Base-by-base conservation (phyloP, 2,888 invertebrate species). In the Stegophylla sp. region DNA sequence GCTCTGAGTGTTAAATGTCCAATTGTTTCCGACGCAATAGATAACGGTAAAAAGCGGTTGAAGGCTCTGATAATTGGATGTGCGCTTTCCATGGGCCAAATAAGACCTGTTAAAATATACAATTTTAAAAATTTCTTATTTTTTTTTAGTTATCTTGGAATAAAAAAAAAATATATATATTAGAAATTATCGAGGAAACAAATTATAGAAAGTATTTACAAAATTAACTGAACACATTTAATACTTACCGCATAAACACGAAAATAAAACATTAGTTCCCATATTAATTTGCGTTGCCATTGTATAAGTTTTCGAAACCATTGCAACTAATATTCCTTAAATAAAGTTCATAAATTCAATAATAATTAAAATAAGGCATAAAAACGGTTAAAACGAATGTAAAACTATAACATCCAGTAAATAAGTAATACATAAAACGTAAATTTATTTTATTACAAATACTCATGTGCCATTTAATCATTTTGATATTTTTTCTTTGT, bases 251-350 rank as follows among this genome's bases (percentile, higher is more conserved):
- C 79, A 79, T 51, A 79, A 51, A 12, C 79, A 79, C 34, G 79
- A 69, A 61, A 79, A 79, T 48, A 79, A 51, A 41, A 71, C 79
- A n/a, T 79, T 79, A 9, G 79, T 79, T 51, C 79, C 79, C 79
- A 79, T 79, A 28, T 79, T 79, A 41, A 79, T 79, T 12, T 79
- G 79, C 1, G 79, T 79, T 17, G 79, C 79, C 79, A 79, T 79
- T 34, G 79, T 23, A 3, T 79, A 79, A 17, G 48, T 45, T 26
- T 71, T 79, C 3, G 79, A 79, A 0, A 69, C 45, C 41, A 61
- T 34, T 1, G 79, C 79, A 41, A 69, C 79, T 51, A 71, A 69
- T 71, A 79, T 79, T 10, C 79, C 79, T n/a, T 79, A 79, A 43
- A 79, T 28, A 69, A 20, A 71, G 34, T 34, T 5, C 34, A 7